These are phyloP conservation scores for Phortica variegata DNA, from an alignment of 1,140 invertebrate genomes.

Conservation along the genomic window DNA sequence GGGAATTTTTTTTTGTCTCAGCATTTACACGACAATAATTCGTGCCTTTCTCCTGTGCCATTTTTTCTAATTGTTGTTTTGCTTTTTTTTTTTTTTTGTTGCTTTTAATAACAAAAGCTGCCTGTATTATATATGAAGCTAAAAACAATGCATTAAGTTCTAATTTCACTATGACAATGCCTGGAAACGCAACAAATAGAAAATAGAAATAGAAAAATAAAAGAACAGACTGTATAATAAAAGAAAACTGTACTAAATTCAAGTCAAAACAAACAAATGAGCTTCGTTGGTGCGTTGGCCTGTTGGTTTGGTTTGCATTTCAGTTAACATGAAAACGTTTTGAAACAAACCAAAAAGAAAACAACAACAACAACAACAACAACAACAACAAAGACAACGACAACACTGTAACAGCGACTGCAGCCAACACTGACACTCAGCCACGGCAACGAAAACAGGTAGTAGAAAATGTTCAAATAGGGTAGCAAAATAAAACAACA, in stretches of 20 bases:
- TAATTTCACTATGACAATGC: conserved; percentile 22
- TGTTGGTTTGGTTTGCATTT: conserved; percentile 16
- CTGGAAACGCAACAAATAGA: neutral
- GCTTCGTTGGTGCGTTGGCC: conserved; percentile 18
- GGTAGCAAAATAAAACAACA: neutral
- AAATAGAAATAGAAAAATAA: neutral
- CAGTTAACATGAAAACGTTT: conserved; percentile 36
- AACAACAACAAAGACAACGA: conserved; percentile 7
- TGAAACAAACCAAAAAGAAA: no score
- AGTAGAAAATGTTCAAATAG: conserved; percentile 30
- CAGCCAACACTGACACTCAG: no score
- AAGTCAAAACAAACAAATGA: conserved; percentile 18
- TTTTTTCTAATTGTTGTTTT: no score
- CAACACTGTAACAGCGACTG: conserved; percentile 34
- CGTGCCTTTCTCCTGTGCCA: conserved; percentile 1
- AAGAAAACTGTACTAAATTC: conserved; percentile 18
- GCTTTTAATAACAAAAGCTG: conserved; percentile 23
- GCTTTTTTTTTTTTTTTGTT: no score
- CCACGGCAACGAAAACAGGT: conserved; percentile 47
- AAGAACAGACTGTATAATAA: conserved; percentile 10
- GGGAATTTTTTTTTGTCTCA: neutral
- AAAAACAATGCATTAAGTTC: conserved; percentile 29
- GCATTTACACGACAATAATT: conserved; percentile 4
- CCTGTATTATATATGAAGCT: conserved; percentile 13
- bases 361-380: no score